Percentiles rank a stretch among this genome's conserved stretches.
These are phyloP conservation scores for Anorthoa munda DNA, from an alignment of 2,888 invertebrate genomes.

Conservation along the genomic window DNA sequence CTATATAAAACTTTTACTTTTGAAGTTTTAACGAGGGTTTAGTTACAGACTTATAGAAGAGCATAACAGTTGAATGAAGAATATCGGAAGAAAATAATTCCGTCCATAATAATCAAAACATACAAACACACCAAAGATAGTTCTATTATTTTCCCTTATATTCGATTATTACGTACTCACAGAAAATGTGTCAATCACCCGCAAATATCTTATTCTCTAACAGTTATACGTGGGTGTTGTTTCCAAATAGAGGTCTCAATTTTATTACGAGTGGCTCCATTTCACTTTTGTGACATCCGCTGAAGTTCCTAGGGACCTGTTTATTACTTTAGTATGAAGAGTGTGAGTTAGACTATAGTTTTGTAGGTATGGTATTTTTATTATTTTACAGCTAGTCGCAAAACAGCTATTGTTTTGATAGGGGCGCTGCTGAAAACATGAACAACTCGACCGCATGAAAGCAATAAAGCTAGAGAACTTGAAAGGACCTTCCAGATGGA, in stretches of 20 bases:
- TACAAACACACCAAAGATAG: conserved; percentile 2
- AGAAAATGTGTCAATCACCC: conserved; percentile 48
- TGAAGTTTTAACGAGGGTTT: not conserved
- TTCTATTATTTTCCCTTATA: conserved; percentile 21
- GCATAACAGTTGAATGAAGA: not conserved
- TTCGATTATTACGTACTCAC: conserved; percentile 31
- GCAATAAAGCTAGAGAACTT: conserved; percentile 3
- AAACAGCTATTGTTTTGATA: not conserved
- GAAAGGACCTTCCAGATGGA: too few species aligned
- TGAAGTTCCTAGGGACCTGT: conserved; percentile 55
- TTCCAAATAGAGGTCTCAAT: conserved; percentile 37
- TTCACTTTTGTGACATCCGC: conserved; percentile 67
- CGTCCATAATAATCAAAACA: not conserved
- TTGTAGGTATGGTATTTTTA: not conserved
- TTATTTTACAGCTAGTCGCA: conserved; percentile 1
- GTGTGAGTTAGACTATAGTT: conserved; percentile 1
- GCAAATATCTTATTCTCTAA: conserved; percentile 33
- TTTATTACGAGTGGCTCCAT: conserved; percentile 51
- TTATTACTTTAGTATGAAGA: conserved; percentile 16
- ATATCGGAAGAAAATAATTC: not conserved
- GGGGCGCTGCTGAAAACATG: not conserved
- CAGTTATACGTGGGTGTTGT: conserved; percentile 31
- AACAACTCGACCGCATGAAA: not conserved
- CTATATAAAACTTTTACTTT: not conserved
- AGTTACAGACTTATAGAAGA: not conserved